Conservation (phyloP, 2,888 invertebrate genomes). For the Epinotia ramella region DNA sequence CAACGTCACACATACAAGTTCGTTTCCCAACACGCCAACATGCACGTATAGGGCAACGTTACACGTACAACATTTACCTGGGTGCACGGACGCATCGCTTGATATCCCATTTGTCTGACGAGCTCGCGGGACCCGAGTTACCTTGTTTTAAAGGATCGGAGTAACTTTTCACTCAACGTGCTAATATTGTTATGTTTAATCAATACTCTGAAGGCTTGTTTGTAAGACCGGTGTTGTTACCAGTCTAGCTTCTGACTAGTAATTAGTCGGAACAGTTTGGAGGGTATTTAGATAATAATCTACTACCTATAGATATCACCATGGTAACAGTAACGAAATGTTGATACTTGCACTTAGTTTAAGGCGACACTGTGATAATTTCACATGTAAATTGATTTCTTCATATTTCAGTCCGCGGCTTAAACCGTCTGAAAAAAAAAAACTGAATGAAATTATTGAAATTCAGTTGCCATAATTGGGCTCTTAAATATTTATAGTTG, state of each 20-base stretch:
- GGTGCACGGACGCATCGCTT: slow-evolving; percentile 58
- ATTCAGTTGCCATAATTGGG: no score
- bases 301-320: background rate
- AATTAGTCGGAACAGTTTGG: slow-evolving; percentile 32
- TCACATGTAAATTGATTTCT: no score
- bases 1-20: slow-evolving; percentile 25
- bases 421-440: no score
- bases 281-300: slow-evolving; percentile 4
- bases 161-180: slow-evolving; percentile 63
- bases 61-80: slow-evolving; percentile 56
- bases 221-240: slow-evolving; percentile 49
- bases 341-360: no score
- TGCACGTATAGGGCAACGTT: slow-evolving; percentile 11
- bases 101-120: slow-evolving; percentile 69
- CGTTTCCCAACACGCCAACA: slow-evolving; percentile 17
- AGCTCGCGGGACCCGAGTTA: slow-evolving; percentile 54
- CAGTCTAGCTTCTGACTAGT: slow-evolving; percentile 31
- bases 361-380: no score
- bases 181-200: slow-evolving; percentile 60
- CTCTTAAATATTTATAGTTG: no score
- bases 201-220: slow-evolving; percentile 53
- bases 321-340: no score
- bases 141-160: slow-evolving; percentile 52
- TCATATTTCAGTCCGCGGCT: no score
- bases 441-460: no score